Base-by-base conservation (phyloP, 1,140 invertebrate genomes). In the Popillia japonica region DNA sequence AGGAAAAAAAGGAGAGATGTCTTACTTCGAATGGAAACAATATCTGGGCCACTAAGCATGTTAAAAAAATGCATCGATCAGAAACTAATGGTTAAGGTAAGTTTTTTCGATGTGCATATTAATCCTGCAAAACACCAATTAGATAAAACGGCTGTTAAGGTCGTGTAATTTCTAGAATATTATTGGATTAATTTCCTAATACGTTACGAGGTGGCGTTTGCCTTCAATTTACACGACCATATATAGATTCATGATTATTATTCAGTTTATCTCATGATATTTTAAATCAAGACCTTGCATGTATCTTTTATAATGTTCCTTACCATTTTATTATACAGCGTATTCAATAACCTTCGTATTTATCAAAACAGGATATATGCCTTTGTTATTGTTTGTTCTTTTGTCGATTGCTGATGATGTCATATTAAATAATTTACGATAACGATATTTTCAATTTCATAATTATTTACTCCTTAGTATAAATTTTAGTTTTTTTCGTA, bases 31-130 rank as follows among this genome's bases (percentile, higher is more conserved):
- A 94, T 95, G 89, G 87, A 90, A 34, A 86, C 83, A 6, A 83
- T 80, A 6, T 75, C 75, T 72, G 86, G 11, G 79, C 94, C 94
- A 0, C 85, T 95, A n/a, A 87, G 87, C 4, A 83, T 89, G 9
- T 85, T 96, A 7, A 89, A 89, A 77, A 87, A 89, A 14, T 94
- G 88, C 78, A 90, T 93, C 82, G 89, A 91, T 68, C 86, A 87
- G 40, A 87, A 87, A 77, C 86, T 88, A 0, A 88, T 89, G 82
- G 87, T 95, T 7, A 94, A 93, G 89, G 93, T 93, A 87, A 84
- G 27, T 23, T 34, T n/a, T n/a, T n/a, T n/a, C n/a, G n/a, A 10
- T 68, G 27, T 0, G 22, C 14, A 14, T 3, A 48, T 14, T 2
- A 14, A 48, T 48, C 44, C n/a, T 48, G 44, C 44, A 34, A 34